Base-by-base conservation (phyloP, 2,888 invertebrate genomes). In the Phengaris alcon region DNA sequence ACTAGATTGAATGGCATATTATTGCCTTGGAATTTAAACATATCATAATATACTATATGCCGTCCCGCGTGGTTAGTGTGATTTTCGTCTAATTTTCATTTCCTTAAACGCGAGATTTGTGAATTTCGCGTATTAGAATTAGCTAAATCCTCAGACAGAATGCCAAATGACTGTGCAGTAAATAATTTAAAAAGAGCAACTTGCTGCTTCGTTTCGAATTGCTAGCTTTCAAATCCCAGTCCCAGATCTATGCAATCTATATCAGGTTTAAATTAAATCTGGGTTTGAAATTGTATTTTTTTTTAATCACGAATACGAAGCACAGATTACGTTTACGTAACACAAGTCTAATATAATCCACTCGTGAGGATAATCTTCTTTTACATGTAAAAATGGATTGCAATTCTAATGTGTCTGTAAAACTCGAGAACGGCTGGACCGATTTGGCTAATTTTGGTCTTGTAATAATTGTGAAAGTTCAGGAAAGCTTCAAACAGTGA, bases 251-350 rank as follows among this genome's bases (percentile, higher is more conserved):
- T 57, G 57, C 10, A 22, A 59, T 15, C 22, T 59, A 22, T 59
- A 59, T 59, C 59, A 22, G 59, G 59, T 10, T 59, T 22, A 59
- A 59, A 59, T 59, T 59, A 59, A 22, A 59, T 59, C 59, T 59
- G 59, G 9, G 59, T 22, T 59, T 59, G 59, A 59, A 59, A 22
- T 22, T 59, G 59, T 22, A 10, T 59, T 22, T 59, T 9, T 22
- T 59, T 9, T 15, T 22, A 59, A 22, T 22, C 59, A 22, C 22
- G 22, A 59, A 10, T 22, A 59, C 35, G 35, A 1, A 1, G 0
- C 22, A 22, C 22, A 22, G 22, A 22, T 22, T 22, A 22, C 22
- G 22, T 22, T 22, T 22, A 22, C 22, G 22, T 22, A 22, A 22
- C 22, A 22, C 22, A 22, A 22, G 22, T 22, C 22, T 22, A 22